Percentiles rank a stretch among this genome's conserved stretches.
These are phyloP conservation scores for Heliothis subflexa DNA, from an alignment of 1,140 invertebrate genomes.

Conservation along the genomic window DNA sequence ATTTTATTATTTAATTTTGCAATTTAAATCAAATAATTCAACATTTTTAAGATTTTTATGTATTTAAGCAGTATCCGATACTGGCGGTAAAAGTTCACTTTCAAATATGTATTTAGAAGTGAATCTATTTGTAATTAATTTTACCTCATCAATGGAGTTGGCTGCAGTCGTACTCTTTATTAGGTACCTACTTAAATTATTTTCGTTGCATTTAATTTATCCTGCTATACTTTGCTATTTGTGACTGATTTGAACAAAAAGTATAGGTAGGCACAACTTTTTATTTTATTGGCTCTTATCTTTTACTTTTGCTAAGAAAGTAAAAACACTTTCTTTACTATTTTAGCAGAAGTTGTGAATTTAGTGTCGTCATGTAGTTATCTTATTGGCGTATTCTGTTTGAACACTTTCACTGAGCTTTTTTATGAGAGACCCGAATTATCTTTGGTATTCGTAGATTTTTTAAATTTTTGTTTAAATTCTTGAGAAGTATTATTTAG, in stretches of 20 bases:
- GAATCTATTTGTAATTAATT: too few relatives aligned
- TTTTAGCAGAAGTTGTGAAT: background rate
- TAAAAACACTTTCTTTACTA: constrained; percentile 20
- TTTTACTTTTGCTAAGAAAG: constrained; percentile 2
- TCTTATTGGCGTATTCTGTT: constrained; percentile 22
- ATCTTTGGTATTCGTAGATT: background rate
- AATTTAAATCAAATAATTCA: too few relatives aligned
- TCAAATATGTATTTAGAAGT: background rate
- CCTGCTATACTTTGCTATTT: too few relatives aligned
- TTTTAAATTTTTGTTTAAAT: background rate
- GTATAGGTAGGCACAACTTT: too few relatives aligned
- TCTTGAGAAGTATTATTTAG: background rate
- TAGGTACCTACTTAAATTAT: too few relatives aligned
- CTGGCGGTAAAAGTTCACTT: background rate
- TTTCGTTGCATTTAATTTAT: too few relatives aligned
- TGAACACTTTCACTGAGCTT: constrained; percentile 37
- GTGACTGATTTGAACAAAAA: too few relatives aligned
- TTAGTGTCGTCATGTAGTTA: constrained; percentile 15
- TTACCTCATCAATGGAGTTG: too few relatives aligned
- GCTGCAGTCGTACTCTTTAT: too few relatives aligned
- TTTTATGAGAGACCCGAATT: background rate
- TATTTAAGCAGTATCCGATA: background rate
- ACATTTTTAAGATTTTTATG: background rate
- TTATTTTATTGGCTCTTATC: too few relatives aligned
- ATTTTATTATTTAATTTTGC: background rate